Base-by-base conservation (phyloP, 2,113 vertebrate genomes). In the Zosterops japonicus region DNA sequence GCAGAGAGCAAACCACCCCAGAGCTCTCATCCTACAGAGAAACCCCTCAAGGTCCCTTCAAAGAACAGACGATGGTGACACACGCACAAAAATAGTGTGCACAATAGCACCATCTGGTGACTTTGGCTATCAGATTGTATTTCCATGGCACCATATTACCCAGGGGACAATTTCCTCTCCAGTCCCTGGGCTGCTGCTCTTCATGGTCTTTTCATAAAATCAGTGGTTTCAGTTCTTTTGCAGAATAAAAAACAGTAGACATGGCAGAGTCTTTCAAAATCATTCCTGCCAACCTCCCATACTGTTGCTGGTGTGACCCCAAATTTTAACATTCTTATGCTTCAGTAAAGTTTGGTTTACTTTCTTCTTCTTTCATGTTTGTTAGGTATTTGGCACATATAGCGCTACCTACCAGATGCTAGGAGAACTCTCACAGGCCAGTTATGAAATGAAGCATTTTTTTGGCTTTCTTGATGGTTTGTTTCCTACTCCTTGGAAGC, bases 31-130 rank as follows among this genome's bases (percentile, higher is more conserved):
- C 36, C 76, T 61, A 53, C 11, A 60, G 23, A 39, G 15, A 53
- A 86, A 64, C 22, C 16, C 39, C 55, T 55, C 29, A 44, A 23
- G 0, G 1, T 44, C 44, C 33, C 68, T 78, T 59, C 52, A 49
- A 68, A 84, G 23, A 0, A 1, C 7, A 9, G 52, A 36, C 6
- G 1, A 25, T 19, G n/a, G 56, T 81, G 68, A 64, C 60, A 29
- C 27, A 25, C 0, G 0, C 17, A 27, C 46, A 77, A 41, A 41
- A 88, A 95, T 87, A 85, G 90, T 71, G 92, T 93, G 90, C 94
- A 95, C 95, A 96, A 92, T 90, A 96, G 93, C 92, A 94, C 95
- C 96, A 96, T 82, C 94, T 97, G 92, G 92, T 96, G 94, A 95
- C 93, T 79, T 92, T 10, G 83, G 64, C 80, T 83, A 87, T 50